Evolutionary conservation across 1,140 invertebrate genomes (phyloP), one percentile per base, ranked within the genome.

Genomic region (Leptoteleia sp.): DNA sequence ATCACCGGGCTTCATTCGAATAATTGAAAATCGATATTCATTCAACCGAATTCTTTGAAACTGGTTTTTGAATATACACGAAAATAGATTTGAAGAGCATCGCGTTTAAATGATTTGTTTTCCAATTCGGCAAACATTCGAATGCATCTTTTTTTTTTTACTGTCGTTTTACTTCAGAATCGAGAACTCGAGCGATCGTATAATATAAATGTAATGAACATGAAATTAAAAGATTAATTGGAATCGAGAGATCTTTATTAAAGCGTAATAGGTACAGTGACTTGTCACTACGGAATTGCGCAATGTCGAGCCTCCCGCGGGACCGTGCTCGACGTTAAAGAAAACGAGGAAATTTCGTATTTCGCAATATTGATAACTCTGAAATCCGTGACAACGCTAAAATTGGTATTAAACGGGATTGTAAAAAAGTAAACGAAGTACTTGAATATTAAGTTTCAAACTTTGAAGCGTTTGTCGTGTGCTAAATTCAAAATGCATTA

Each of bases 1-100:
- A 48, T 68, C 40, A 68, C 31, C 5, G 27, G 25, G 16, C 25
- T 59, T 70, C 43, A 48, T 64, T 61, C 25, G 9, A 19, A 54
- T 79, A 67, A 73, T 72, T 59, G 57, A 45, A 79, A 78, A 76
- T 64, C 48, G 47, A 68, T 80, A 71, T 76, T 80, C 73, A 54
- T 70, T 76, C 50, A 27, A 13, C 1, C 5, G 64, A 57, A 70
- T 67, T 54, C 19, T 25, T 15, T n/a, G 12, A 15, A 11, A n/a
- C 25, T 5, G 8, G 1, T 27, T 67, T 54, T 54, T 25, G 22
- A 48, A 62, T 38, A 16, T 48, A 48, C 40, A 22, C 17, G 22
- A 40, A 38, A 48, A 19, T 17, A 19, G 2, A 29, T 25, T 17
- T 29, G 9, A 7, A 27, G n/a, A 29, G n/a, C 4, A 11, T 6